Percentiles rank a stretch among this genome's conserved stretches.
phyloP scores from a whole-genome alignment of 2,113 vertebrate genomes.

The Condylura cristata region DNA sequence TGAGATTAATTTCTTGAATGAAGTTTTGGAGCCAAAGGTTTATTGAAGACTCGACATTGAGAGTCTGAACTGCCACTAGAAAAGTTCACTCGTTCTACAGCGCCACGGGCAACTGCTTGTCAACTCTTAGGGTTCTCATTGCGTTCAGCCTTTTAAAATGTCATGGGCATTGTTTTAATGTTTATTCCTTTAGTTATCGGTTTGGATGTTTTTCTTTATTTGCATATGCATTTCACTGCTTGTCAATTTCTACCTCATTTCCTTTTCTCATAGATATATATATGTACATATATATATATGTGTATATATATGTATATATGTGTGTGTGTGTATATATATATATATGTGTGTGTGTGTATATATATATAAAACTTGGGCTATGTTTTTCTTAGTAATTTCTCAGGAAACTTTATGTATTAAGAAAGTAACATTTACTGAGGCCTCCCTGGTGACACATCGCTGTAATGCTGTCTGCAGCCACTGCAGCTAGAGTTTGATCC shows the following conservation, averaged over 20 bases:
- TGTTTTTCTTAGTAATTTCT: not conserved
- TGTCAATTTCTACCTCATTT: not conserved
- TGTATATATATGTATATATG: not conserved
- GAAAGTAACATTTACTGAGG: not conserved
- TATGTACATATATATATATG: no score
- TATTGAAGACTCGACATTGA: not conserved
- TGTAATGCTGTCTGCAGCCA: no score
- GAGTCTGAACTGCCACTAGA: not conserved
- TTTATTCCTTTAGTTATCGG: not conserved
- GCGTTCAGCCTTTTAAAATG: not conserved
- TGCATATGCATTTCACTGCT: not conserved
- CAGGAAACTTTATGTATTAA: not conserved
- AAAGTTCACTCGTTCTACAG: not conserved
- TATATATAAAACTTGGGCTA: not conserved
- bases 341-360: no score
- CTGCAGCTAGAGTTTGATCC: no score
- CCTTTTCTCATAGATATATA: not conserved
- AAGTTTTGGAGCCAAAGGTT: slow-evolving; percentile 15
- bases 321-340: no score
- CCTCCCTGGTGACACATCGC: no score
- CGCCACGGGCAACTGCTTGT: not conserved
- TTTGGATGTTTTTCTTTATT: not conserved
- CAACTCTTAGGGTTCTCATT: not conserved
- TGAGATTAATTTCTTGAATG: slow-evolving; percentile 27
- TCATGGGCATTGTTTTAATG: not conserved